phyloP scores from a whole-genome alignment of 2,888 invertebrate species.

The Clivina fossor region DNA sequence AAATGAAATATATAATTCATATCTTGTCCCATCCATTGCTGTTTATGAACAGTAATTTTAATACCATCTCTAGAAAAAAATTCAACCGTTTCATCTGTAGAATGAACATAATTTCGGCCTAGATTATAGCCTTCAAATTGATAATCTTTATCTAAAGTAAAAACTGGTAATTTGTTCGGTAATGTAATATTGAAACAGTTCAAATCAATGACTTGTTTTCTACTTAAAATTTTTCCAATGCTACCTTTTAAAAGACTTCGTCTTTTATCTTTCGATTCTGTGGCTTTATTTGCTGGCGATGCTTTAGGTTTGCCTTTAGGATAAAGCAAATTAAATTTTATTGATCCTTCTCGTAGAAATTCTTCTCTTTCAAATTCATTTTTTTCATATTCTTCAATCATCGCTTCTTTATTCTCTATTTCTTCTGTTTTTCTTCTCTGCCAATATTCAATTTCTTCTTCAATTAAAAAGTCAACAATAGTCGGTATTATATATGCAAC shows the following conservation, averaged over 20 bases:
- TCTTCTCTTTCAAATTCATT: background rate
- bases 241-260: background rate
- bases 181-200: background rate
- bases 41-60: constrained; percentile 8
- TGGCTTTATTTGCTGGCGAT: background rate
- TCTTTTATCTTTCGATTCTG: constrained; percentile 10
- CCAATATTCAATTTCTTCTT: constrained; percentile 11
- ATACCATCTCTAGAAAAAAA: background rate
- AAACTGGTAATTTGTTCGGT: constrained; percentile 1
- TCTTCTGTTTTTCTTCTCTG: constrained; percentile 3
- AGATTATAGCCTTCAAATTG: constrained; percentile 14
- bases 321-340: background rate
- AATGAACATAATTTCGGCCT: constrained; percentile 7
- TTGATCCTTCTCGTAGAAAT: constrained; percentile 5
- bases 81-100: constrained; percentile 4
- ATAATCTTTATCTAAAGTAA: background rate
- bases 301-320: background rate
- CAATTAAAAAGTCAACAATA: constrained; percentile 10
- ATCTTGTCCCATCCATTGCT: constrained; percentile 1
- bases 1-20: constrained; percentile 4
- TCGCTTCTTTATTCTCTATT: background rate
- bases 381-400: background rate
- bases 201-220: too few relatives aligned
- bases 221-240: background rate
- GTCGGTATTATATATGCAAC: constrained; percentile 13